Conservation (phyloP, 2,888 invertebrate genomes). For the Diarsia mendica region DNA sequence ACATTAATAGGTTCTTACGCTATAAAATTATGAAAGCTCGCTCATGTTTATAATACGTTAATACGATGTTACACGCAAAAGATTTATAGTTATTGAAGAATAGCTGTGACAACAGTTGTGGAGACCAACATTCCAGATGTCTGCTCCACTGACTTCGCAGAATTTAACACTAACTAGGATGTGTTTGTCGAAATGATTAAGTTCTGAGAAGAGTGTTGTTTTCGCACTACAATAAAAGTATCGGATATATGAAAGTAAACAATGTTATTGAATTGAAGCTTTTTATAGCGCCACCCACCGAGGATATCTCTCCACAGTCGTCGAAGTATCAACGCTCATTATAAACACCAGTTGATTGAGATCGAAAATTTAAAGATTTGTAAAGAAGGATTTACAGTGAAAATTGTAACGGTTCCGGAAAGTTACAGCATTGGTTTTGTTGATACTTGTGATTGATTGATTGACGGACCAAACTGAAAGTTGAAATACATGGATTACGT, state of each 20-base stretch:
- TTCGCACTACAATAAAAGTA: conserved; percentile 37
- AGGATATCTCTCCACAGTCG: conserved; percentile 8
- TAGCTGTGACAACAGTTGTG: conserved; percentile 45
- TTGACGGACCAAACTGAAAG: background rate
- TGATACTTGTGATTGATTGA: conserved; percentile 1
- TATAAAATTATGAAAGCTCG: conserved; percentile 56
- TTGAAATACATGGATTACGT: background rate
- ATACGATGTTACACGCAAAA: conserved; percentile 39
- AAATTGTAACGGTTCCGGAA: conserved; percentile 16
- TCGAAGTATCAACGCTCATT: background rate
- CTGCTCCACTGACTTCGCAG: conserved; percentile 42
- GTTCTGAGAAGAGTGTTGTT: conserved; percentile 59
- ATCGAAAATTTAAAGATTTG: conserved; percentile 10
- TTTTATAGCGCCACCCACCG: conserved; percentile 34
- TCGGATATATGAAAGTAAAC: conserved; percentile 53
- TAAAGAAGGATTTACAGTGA: conserved; percentile 15
- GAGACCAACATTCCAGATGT: conserved; percentile 28
- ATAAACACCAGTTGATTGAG: conserved; percentile 28
- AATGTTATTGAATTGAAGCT: conserved; percentile 24
- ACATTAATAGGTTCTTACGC: conserved; percentile 51
- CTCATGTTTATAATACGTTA: conserved; percentile 48
- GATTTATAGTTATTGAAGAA: conserved; percentile 57
- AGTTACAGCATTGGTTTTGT: conserved; percentile 7
- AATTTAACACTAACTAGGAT: conserved; percentile 49
- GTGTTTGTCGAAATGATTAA: conserved; percentile 60